Base-by-base conservation (phyloP, 2,113 vertebrate species). In the Thalassarche chlororhynchos region DNA sequence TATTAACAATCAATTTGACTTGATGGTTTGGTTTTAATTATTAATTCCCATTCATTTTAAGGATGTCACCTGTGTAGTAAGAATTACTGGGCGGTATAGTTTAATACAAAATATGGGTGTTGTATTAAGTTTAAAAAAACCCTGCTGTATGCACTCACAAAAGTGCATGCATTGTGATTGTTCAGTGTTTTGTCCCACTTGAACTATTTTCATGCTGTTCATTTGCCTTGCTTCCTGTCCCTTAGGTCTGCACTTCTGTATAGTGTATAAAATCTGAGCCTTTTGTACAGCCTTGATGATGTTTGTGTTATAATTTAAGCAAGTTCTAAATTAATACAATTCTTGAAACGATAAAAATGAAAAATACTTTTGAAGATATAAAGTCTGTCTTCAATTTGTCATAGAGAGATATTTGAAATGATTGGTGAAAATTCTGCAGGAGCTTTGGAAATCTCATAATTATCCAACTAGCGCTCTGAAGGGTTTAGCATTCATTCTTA, bases 361-460 rank as follows among this genome's bases (percentile, higher is more conserved):
- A 87, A 90, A 84, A 86, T 62, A 7, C 5, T 52, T 95, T 46
- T 86, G 26, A 78, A 92, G 36, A 52, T 75, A 71, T 3, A 58
- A 96, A 36, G 24, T 47, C 42, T 25, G 7, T 85, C 46, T 40
- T 69, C 17, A 42, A 3, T 85, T 95, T 95, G 57, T 82, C 51
- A 25, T 54, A 29, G 82, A 92, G 79, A 89, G 55, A 36, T 89
- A 13, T 84, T 92, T 90, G 40, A 93, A 92, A 79, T 76, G 64
- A 69, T 91, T 77, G 82, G 80, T 46, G 40, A 71, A 62, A 95
- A 80, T 76, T 70, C 84, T 94, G 8, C 54, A 76, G 84, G 61
- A 95, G 51, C 83, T 69, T 88, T 92, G 92, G 79, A 87, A 95
- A 87, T 70, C 34, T 55, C 34, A 29, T 79, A 89, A 96, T 96